Evolutionary conservation across 2,797 vertebrate species (phyloP), one percentile per base, ranked within the genome.

Genomic region (Enteromius fasciolatus): DNA sequence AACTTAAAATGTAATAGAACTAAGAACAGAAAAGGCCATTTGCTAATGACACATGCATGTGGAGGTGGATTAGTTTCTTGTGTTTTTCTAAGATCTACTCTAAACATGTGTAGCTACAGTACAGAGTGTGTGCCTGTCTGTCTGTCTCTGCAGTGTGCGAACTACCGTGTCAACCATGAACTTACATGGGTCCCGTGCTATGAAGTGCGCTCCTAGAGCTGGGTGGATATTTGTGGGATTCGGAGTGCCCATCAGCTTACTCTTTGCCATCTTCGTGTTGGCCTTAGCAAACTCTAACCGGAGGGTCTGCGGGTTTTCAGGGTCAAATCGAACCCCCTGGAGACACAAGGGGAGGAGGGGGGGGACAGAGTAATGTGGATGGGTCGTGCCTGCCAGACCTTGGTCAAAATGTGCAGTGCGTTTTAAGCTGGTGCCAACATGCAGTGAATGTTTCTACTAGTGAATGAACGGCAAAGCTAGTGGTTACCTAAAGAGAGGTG

Each of bases 191-290:
- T 99, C 98, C 93, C 98, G 97, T 94, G 97, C 96, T 92, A 99
- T 98, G 97, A 99, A 98, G 95, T 99, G 98, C 86, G 98, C 97
- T 77, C 98, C 98, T 92, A 99, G 94, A 95, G 98, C 96, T 48
- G 98, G 98, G 96, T 99, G 98, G 92, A 97, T 94, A 89, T 96
- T 98, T 95, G 95, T 98, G 94, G 98, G 98, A 91, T 99, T 99
- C 78, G 98, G 98, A 72, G 98, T 99, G 83, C 96, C 98, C 97
- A 99, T 97, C 94, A 99, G 95, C 94, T 99, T 99, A 96, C 96
- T 99, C 95, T 99, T 99, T 92, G 98, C 97, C 98, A 99, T 99
- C 96, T 99, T 99, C 92, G 98, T 99, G 95, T 99, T 99, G 94
- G 98, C 97, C 95, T 99, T 99, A 90, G 98, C 98, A 93, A 99